Evolutionary conservation across 1,140 invertebrate species (phyloP), one percentile per base, ranked within the genome.

Genomic region (Hypsibius dujardini): DNA sequence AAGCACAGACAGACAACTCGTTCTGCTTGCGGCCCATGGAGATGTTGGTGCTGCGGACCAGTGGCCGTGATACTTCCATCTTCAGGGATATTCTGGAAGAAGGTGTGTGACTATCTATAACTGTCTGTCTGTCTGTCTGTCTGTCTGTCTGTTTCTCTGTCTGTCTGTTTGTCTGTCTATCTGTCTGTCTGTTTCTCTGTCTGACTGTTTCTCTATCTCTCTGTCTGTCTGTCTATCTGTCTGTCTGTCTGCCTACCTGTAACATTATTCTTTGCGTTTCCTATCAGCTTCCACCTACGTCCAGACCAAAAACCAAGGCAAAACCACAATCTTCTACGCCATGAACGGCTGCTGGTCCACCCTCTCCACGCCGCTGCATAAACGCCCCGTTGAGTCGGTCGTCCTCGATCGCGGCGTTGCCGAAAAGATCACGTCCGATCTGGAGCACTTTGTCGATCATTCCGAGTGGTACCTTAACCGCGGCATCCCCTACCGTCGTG

Each of bases 371-470:
- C 62, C 62, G 62, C 62, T 67, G 62, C 62, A 67, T 42, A 67
- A 67, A 42, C 62, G 62, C 3, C 62, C 62, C 7, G 7, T 67
- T 3, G 7, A 7, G 7, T 67, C 62, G 7, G 62, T 67, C 7
- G 42, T 67, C 7, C 62, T 67, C 12, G 62, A 67, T 42, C 7
- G 45, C 3, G 62, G 62, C 7, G 42, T 67, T 3, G 62, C 62
- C 42, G 62, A 67, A 42, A 7, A 42, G 42, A 3, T 67, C 42
- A 12, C 45, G 42, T 3, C 7, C 3, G 62, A 67, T 67, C 62
- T 67, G 7, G 62, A 67, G 62, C 62, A 67, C 62, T 67, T 67
- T 42, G 62, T 67, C 7, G 62, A 67, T 3, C 62, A 67, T 42
- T 7, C 7, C 62, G 62, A 67, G 7, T 67, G 62, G 62, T 67